Evolutionary conservation across 2,113 vertebrate species (phyloP).

Genomic region (Morphnarchus princeps): DNA sequence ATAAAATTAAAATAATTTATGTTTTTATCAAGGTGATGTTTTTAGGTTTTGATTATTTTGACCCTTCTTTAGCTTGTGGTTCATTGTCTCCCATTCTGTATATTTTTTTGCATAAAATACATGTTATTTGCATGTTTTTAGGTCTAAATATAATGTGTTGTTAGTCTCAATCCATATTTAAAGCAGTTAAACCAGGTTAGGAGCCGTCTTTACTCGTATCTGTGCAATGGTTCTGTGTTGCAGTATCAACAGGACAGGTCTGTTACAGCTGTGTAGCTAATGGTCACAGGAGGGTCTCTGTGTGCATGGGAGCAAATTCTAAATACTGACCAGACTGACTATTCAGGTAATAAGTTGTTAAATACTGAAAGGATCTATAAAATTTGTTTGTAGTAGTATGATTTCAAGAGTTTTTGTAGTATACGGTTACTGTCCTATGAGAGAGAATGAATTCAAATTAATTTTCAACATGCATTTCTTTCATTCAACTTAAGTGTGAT

Average conservation of each 20-base stretch:
- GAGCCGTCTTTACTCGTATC: rapidly evolving
- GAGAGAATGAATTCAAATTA: background rate
- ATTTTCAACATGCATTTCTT: background rate
- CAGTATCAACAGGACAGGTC: background rate
- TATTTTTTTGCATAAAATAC: background rate
- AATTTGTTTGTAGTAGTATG: background rate
- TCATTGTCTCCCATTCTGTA: background rate
- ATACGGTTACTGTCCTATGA: background rate
- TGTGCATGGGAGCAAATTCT: background rate
- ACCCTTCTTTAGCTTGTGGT: background rate
- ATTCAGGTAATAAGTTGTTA: background rate
- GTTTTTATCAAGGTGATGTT: background rate
- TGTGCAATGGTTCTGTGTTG: background rate
- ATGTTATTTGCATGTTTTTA: background rate
- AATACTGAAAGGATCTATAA: background rate
- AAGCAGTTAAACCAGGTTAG: background rate
- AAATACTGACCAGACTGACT: background rate
- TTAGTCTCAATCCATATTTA: background rate
- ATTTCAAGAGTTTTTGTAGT: background rate
- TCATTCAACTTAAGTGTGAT: rapidly evolving
- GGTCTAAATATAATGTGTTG: background rate
- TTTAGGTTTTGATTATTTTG: background rate
- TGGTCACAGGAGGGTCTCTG: background rate
- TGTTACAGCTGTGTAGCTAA: background rate
- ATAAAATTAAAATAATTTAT: background rate